Evolutionary conservation across 2,113 vertebrate species (phyloP), one percentile per base, ranked within the genome.

Genomic region (Melospiza georgiana): DNA sequence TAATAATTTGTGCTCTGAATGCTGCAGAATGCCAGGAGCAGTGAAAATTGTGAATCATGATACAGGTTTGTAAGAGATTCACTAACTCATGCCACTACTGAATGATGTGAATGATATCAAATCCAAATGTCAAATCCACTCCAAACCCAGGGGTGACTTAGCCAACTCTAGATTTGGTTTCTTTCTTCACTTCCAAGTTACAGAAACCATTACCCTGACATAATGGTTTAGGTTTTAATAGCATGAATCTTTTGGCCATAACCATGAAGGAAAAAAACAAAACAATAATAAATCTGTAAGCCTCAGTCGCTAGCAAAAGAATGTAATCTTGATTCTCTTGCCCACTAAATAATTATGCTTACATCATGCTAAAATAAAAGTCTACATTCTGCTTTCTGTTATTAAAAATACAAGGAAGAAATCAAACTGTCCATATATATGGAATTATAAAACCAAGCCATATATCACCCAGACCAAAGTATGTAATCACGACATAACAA

Each of bases 401-500:
- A 65, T 81, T 93, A 93, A 93, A 94, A 88, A 72, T 71, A 69
- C n/a, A 87, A 75, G 55, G 89, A 75, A 79, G 49, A 88, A 46
- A 89, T 76, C 88, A 92, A 95, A 89, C 75, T 73, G 48, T 57
- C 74, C 48, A n/a, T 75, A 77, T 78, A 87, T 61, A 72, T 19
- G 61, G 65, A 95, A 94, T 84, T 91, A 72, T 30, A 94, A 93
- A 93, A 59, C 94, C 82, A 95, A 94, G 76, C 27, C 25, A 2
- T 78, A 20, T 71, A 95, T 92, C 96, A 89, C 80, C 90, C 81
- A 72, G 79, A 93, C 93, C 94, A 72, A 96, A 97, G 92, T 84
- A 88, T 94, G 92, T 88, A 96, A 91, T 95, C 91, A 89, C 89
- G 78, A 94, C 65, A 37, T 83, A 94, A 96, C 74, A 93, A 95